Evolutionary conservation across 1,140 invertebrate genomes (phyloP), one percentile per base, ranked within the genome.

Genomic region (Marisa cornuarietis): DNA sequence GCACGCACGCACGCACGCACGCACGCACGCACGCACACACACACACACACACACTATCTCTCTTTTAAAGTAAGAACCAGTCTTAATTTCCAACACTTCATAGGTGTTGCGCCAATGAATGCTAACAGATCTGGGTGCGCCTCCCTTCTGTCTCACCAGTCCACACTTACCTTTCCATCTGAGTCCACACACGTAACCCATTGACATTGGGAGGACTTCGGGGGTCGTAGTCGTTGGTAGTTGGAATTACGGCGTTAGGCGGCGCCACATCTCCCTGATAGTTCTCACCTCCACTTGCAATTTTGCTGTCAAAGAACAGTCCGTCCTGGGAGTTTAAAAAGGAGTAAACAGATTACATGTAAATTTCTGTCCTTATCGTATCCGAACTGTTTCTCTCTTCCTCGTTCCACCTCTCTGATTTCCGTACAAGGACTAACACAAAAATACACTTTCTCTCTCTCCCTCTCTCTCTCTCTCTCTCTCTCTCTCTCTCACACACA

Each of bases 251-350:
- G 14, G 61, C 74, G 42, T 76, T 76, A 24, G 62, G 61, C 2
- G 74, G 74, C 10, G 63, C 42, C 54, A 58, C 54, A 11, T 58
- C 11, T 18, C 54, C 54, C 54, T 58, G 54, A 42, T 7, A 51
- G 16, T 20, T 49, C 31, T 49, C 20, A 7, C 74, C 61, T 8
- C 42, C 62, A 6, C 24, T 63, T n/a, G 58, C 62, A 9, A 76
- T 65, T 42, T 65, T 65, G 62, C 62, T 63, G 74, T 76, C 74
- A 62, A 76, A 76, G 61, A 65, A 76, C 20, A 76, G n/a, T 10
- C 71, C 73, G 73, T n/a, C 31, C 73, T 75, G 52, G 0, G 6
- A 54, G 31, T 42, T 20, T 52, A 68, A 68, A 68, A 31, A 13
- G 11, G 65, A 24, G 16, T 14, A 24, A 68, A 68, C 22, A 42